Evolutionary conservation across 2,113 vertebrate genomes (phyloP), one percentile per base, ranked within the genome.

Genomic region (Pimephales promelas): DNA sequence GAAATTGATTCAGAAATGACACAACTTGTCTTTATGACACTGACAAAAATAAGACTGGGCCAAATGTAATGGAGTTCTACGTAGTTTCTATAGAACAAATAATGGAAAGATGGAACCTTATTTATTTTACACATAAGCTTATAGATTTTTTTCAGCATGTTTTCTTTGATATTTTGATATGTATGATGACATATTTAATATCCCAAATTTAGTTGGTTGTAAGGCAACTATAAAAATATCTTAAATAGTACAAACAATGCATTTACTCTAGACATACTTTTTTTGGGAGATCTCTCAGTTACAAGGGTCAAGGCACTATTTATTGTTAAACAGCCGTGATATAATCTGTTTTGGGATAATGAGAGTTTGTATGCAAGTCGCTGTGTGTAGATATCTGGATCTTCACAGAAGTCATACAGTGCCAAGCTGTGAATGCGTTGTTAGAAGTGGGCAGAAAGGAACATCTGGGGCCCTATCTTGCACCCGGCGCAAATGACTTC

Each of bases 401-500:
- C 49, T 20, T 45, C 28, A 49, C 64, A 59, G 20, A 75, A 83
- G 74, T 84, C 82, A 70, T 61, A 8, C 20, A 62, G 61, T 66
- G 74, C 54, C 36, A n/a, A 43, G 43, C 74, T 34, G 59, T 85
- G 81, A 81, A 79, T 84, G 74, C 13, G 28, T 36, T 34, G 34
- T 90, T 87, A 86, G 92, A 92, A 86, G 73, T 92, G 89, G 79
- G 62, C 92, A 94, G 90, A 88, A 56, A 77, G 81, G 62, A 85
- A 93, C 94, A 93, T 95, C 94, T 94, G n/a, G n/a, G n/a, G n/a
- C n/a, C n/a, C n/a, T n/a, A n/a, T n/a, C n/a, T n/a, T n/a, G n/a
- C n/a, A n/a, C n/a, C n/a, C n/a, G n/a, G n/a, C n/a, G n/a, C n/a
- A n/a, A n/a, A n/a, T n/a, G n/a, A n/a, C n/a, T n/a, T n/a, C n/a